Conservation (phyloP, 1,140 invertebrate genomes). For the Diachasmimorpha longicaudata region DNA sequence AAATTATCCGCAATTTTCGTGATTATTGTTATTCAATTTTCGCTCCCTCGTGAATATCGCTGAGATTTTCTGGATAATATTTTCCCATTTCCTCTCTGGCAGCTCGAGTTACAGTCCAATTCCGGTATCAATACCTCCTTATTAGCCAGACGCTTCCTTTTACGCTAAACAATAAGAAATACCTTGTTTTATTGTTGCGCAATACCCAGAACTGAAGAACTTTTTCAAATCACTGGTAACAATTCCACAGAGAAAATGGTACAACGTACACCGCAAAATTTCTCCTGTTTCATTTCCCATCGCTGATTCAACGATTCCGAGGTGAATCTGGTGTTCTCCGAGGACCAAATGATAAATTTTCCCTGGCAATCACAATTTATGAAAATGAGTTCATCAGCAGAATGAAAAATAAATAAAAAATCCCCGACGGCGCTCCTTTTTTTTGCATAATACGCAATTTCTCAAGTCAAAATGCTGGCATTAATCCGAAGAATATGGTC, state of each 20-base stretch:
- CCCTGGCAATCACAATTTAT: slow-evolving; percentile 22
- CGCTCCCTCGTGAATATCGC: too few species aligned
- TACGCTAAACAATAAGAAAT: slow-evolving; percentile 30
- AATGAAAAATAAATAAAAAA: background rate
- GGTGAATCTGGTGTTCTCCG: background rate
- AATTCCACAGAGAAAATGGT: background rate
- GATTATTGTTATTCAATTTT: too few species aligned
- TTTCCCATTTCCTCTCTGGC: background rate
- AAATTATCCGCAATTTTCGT: too few species aligned
- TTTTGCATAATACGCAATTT: slow-evolving; percentile 20
- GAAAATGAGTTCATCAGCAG: slow-evolving; percentile 16
- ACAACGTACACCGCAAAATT: background rate
- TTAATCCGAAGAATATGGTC: background rate
- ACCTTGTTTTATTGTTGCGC: background rate
- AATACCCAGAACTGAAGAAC: slow-evolving; percentile 6
- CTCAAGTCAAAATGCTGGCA: slow-evolving; percentile 18
- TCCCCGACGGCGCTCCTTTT: background rate
- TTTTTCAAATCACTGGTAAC: background rate
- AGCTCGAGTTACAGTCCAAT: background rate
- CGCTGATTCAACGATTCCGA: background rate
- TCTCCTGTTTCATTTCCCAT: background rate
- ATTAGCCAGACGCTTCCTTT: slow-evolving; percentile 33
- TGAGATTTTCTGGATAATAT: too few species aligned
- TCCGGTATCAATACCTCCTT: slow-evolving; percentile 18
- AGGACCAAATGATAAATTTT: background rate